These are phyloP conservation scores for Mustela nigripes DNA, from an alignment of 2,113 vertebrate genomes.

Conservation along the genomic window DNA sequence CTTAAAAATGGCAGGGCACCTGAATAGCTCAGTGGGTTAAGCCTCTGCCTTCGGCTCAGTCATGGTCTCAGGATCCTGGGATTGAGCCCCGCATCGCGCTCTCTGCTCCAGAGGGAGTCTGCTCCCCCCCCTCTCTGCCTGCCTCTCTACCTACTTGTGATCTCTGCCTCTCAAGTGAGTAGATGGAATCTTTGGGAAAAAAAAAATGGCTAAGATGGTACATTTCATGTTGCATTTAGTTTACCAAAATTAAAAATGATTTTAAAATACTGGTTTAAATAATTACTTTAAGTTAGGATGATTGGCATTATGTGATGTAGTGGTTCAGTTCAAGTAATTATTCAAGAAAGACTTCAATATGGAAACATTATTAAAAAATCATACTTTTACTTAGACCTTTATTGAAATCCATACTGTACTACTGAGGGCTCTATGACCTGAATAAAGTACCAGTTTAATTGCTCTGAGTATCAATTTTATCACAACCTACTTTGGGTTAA, in stretches of 20 bases:
- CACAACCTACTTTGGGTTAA: background rate
- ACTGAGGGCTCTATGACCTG: background rate
- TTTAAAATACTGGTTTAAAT: background rate
- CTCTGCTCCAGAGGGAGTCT: no score
- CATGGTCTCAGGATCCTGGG: no score
- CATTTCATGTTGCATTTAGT: background rate
- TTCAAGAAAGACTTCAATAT: background rate
- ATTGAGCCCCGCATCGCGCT: no score
- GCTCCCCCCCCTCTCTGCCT: no score
- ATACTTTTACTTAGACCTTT: background rate
- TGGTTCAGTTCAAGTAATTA: background rate
- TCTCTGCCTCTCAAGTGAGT: no score
- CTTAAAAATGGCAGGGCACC: background rate
- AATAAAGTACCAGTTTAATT: background rate
- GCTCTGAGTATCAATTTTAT: slow-evolving; percentile 11
- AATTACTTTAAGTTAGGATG: background rate
- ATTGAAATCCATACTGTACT: background rate
- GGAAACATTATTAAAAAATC: background rate
- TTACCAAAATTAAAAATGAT: background rate
- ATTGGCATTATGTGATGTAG: background rate
- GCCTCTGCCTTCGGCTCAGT: no score
- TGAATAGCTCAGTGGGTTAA: no score
- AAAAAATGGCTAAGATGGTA: background rate
- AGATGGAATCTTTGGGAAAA: background rate
- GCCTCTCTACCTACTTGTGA: no score